These are phyloP conservation scores for Gulo gulo DNA, from an alignment of 2,113 vertebrate species.

Conservation along the genomic window DNA sequence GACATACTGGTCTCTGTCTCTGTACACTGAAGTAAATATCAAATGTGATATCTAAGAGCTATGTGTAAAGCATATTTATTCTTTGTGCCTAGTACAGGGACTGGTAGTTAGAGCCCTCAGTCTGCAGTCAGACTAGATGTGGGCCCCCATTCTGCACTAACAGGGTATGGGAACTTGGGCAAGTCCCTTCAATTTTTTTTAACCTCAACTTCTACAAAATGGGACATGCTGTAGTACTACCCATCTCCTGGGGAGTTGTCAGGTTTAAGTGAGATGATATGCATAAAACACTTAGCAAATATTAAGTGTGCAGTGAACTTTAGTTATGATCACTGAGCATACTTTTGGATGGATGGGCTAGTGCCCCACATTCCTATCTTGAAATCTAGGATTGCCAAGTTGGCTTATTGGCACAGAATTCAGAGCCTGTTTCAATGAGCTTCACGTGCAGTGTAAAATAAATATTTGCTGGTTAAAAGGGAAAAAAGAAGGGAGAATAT, in stretches of 20 bases:
- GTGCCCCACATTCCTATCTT: neutral
- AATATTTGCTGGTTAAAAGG: conserved; percentile 29
- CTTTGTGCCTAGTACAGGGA: neutral
- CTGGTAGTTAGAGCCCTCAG: neutral
- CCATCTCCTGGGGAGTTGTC: neutral
- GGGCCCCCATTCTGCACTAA: neutral
- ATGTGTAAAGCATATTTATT: neutral
- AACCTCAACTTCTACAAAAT: conserved; percentile 27
- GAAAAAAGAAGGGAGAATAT: neutral
- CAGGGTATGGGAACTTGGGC: neutral
- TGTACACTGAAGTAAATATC: neutral
- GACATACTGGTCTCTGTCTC: neutral
- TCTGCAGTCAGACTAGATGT: neutral
- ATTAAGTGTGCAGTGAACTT: neutral
- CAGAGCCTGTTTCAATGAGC: neutral
- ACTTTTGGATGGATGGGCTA: neutral
- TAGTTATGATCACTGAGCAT: neutral
- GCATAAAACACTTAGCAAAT: neutral
- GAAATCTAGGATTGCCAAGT: neutral
- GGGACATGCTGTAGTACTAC: neutral
- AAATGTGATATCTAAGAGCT: neutral
- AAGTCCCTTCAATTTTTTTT: neutral
- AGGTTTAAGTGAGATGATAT: neutral
- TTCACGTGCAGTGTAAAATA: neutral
- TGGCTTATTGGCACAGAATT: neutral